Base-by-base conservation (phyloP, 2,888 invertebrate species). In the Congeria kusceri region DNA sequence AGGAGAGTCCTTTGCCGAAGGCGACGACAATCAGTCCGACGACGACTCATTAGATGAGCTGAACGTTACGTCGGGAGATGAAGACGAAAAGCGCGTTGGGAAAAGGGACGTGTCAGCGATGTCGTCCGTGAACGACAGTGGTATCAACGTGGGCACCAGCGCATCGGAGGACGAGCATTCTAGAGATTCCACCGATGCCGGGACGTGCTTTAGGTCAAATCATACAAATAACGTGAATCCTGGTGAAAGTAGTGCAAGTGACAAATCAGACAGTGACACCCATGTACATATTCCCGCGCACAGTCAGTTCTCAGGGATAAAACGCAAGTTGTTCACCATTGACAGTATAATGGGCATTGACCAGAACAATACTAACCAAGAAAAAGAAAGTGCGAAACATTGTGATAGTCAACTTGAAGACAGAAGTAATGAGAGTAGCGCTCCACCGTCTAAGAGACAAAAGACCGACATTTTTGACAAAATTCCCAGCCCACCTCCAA, bases 401-500 rank as follows among this genome's bases (percentile, higher is more conserved):
- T 32, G 32, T 32, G 32, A 32, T 32, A 32, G 32, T 32, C 32
- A 32, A 11, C 4, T 11, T 32, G 49, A 47, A 15, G 47, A 72
- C 7, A 70, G 56, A 27, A 62, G 39, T 15, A 72, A 47, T 0
- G 66, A 68, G 13, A 29, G 20, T 11, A 44, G 63, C n/a, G 28
- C 28, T 3, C 56, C 57, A 29, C 77, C 86, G 25, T 65, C 66
- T 25, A 88, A 88, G 65, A 81, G 78, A 77, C 81, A 73, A 66
- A 89, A 86, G 74, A 68, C 79, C 32, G 89, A 91, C 80, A 88
- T 92, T 47, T 92, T 91, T 84, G 92, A 92, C 77, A 88, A 87
- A 73, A 92, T 92, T 62, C 92, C 91, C 7, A 91, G 89, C 53
- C 91, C 92, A 11, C 91, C 92, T 18, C 92, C 92, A 4, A 92